Conservation (phyloP, 2,888 invertebrate species). For the Mythimna vitellina region DNA sequence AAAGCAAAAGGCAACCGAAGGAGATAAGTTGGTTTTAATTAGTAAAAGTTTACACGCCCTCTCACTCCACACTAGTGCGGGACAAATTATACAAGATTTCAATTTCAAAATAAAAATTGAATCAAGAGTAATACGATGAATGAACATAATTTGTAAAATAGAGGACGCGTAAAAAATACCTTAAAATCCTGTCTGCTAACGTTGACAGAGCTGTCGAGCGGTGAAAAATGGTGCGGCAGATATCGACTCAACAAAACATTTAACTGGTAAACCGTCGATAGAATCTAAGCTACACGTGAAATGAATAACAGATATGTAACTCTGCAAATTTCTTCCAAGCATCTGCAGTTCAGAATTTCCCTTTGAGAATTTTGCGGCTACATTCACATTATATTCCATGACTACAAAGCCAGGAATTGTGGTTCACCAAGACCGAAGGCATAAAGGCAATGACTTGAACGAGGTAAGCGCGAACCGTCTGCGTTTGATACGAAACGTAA, state of each 20-base stretch:
- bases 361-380: constrained; percentile 11
- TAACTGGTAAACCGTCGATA: constrained; percentile 4
- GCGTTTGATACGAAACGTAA: constrained; percentile 26
- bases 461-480: constrained; percentile 23
- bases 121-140: no score
- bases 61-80: no score
- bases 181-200: constrained; percentile 3
- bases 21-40: no score
- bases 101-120: no score
- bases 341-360: constrained; percentile 22
- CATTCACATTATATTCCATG: constrained; percentile 10
- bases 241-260: constrained; percentile 2
- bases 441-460: constrained; percentile 16
- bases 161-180: neutral
- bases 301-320: constrained; percentile 41
- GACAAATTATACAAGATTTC: no score
- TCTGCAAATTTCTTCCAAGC: constrained; percentile 41
- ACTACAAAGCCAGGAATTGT: constrained; percentile 5
- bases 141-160: no score
- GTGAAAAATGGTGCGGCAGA: constrained; percentile 23
- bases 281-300: constrained; percentile 31
- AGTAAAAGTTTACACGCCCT: no score
- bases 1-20: no score
- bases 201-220: constrained; percentile 1
- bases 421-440: constrained; percentile 10